Percentiles rank a stretch among this genome's conserved stretches.
Conservation (phyloP, 2,113 vertebrate species). For the Psophia crepitans region DNA sequence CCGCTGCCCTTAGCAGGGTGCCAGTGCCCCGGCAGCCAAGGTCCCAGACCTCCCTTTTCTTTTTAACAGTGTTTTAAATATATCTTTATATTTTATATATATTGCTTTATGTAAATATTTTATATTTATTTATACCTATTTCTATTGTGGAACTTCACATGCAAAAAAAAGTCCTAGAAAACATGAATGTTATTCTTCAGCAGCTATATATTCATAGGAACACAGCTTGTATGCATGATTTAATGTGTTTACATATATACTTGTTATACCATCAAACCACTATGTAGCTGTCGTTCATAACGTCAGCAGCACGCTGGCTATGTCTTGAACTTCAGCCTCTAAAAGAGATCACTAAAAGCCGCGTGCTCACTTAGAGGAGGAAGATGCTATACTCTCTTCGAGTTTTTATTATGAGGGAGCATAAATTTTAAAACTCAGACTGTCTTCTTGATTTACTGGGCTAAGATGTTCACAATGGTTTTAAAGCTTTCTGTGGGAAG, state of each 20-base stretch:
- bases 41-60: neutral
- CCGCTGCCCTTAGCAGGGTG: accelerated
- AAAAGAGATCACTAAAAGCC: neutral
- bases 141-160: neutral
- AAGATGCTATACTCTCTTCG: neutral
- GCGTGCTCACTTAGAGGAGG: neutral
- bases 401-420: neutral
- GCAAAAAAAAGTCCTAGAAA: neutral
- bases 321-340: neutral
- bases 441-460: neutral
- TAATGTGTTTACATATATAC: neutral
- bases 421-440: neutral
- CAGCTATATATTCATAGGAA: neutral
- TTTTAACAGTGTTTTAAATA: neutral
- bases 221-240: neutral
- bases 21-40: accelerated
- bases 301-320: neutral
- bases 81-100: neutral
- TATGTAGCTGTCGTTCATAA: neutral
- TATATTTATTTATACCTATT: neutral
- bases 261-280: neutral
- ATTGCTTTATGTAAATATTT: too few relatives aligned
- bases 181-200: neutral
- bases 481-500: neutral
- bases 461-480: neutral